Evolutionary conservation across 2,113 vertebrate species (phyloP), one percentile per base, ranked within the genome.

Genomic region (Hiodon tergisus): DNA sequence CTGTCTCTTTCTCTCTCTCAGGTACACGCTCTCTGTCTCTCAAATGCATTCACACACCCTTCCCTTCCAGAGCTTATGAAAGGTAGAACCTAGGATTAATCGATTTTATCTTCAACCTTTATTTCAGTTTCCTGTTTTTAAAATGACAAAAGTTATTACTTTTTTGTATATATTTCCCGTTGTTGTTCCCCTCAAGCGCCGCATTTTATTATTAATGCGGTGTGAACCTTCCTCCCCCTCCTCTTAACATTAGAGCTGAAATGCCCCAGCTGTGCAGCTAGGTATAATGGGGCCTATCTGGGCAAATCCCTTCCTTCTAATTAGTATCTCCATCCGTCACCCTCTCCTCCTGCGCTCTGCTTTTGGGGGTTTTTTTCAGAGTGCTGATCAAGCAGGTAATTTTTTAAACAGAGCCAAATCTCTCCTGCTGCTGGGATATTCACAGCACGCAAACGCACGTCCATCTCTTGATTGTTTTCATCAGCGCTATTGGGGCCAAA

Each of bases 381-480:
- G 88, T 87, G 85, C 82, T 88, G 90, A 90, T 91, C 86, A 87
- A 79, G 79, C 86, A 91, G 89, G 88, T 91, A 88, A 84, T 84
- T 81, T 88, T 81, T 80, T 87, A 81, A 81, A 83, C 87, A 85
- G 73, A 86, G 85, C 86, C 83, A 85, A 84, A 82, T 81, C 81
- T 81, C 81, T 51, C 81, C 75, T 77, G 84, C 83, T 85, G 85
- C 85, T 70, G 52, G 85, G 91, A 90, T 89, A 91, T 89, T 86
- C 88, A 90, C 89, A 81, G 80, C 88, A 85, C 80, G 86, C 87
- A 82, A 82, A 63, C 76, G 83, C 48, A 6, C 48, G 6, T 47
- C 11, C 7, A 51, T 61, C 17, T 9, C 10, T 9, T 17, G 2
- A 46, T 16, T 55, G 31, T 54, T 71, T 17, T 2, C 31, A 31